Conservation (phyloP, 2,888 invertebrate genomes). For the Tachina lurida region DNA sequence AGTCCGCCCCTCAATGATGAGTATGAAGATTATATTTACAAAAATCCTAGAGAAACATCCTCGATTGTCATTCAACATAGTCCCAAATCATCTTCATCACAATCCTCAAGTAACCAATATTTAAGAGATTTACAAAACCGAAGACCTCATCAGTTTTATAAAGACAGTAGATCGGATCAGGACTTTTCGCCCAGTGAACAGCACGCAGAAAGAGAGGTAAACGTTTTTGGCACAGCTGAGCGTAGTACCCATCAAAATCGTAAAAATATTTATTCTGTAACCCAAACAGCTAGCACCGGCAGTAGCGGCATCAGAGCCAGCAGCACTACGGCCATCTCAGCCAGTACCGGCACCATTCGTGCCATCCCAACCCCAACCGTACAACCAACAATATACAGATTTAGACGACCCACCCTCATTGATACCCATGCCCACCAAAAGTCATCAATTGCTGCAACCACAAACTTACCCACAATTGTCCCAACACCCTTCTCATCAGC, state of each 20-base stretch:
- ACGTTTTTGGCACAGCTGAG: constrained; percentile 76
- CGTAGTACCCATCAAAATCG: constrained; percentile 78
- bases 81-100: constrained; percentile 21
- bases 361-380: constrained; percentile 59
- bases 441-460: constrained; percentile 68
- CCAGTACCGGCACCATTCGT: constrained; percentile 70
- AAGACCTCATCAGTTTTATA: constrained; percentile 75
- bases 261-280: constrained; percentile 81
- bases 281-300: constrained; percentile 75
- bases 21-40: constrained; percentile 73
- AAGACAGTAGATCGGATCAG: constrained; percentile 78
- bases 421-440: constrained; percentile 76
- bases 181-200: constrained; percentile 79
- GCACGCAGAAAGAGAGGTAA: constrained; percentile 80
- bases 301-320: constrained; percentile 70
- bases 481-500: constrained; percentile 49
- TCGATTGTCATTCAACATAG: constrained; percentile 20
- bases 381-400: constrained; percentile 24
- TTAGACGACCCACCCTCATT: constrained; percentile 71
- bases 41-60: constrained; percentile 53
- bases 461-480: constrained; percentile 52
- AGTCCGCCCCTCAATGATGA: constrained; percentile 79
- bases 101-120: constrained; percentile 50
- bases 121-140: constrained; percentile 55
- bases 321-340: constrained; percentile 67